Percentiles rank a stretch among this genome's conserved stretches.
Conservation (phyloP, 2,888 invertebrate species). For the Aphrophora alni region DNA sequence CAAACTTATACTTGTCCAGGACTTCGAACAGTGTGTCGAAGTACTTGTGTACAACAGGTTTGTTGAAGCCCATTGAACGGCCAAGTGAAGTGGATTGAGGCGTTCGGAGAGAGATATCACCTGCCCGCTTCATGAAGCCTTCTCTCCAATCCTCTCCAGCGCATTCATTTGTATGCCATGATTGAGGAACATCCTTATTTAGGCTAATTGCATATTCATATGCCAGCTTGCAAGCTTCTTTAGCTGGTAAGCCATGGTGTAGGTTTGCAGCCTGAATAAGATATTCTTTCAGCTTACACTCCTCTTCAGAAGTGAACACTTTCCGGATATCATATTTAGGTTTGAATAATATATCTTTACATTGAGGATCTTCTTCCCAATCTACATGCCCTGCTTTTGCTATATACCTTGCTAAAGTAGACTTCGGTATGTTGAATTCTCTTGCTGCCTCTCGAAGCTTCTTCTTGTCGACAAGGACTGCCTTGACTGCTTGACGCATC, state of each 20-base stretch:
- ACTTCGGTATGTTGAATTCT: neutral
- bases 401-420: neutral
- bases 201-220: constrained; percentile 42
- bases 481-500: neutral
- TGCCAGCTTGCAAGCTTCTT: constrained; percentile 33
- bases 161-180: constrained; percentile 35
- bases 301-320: constrained; percentile 38
- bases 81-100: constrained; percentile 44
- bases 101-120: constrained; percentile 37
- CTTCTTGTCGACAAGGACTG: neutral
- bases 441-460: neutral
- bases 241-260: constrained; percentile 36
- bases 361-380: neutral
- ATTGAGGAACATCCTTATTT: constrained; percentile 33
- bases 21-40: constrained; percentile 34
- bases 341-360: constrained; percentile 10
- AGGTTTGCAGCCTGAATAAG: constrained; percentile 25
- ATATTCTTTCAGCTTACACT: constrained; percentile 35
- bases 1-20: constrained; percentile 46
- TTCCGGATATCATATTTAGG: constrained; percentile 15
- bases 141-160: constrained; percentile 41
- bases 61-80: constrained; percentile 41
- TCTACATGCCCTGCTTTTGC: neutral
- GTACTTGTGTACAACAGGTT: constrained; percentile 17
- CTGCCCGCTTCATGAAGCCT: constrained; percentile 39